Conservation (phyloP, 30 jellyfish, hydroid and myxozoan genomes). For the Chrysaora quinquecirrha region DNA sequence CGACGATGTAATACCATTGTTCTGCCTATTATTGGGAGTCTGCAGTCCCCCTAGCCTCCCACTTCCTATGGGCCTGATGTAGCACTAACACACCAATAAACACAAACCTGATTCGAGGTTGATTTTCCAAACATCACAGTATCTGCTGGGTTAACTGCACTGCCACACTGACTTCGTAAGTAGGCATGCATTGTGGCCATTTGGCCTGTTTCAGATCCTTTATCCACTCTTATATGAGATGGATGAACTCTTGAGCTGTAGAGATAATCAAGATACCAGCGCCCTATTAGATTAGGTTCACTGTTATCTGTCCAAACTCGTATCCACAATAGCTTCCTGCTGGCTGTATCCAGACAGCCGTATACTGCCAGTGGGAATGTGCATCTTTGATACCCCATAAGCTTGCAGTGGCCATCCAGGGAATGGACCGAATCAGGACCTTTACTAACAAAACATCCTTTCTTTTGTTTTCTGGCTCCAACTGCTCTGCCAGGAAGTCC, state of each 20-base stretch:
- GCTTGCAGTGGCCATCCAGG: too few species aligned
- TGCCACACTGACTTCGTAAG: neutral
- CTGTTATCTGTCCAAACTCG: neutral
- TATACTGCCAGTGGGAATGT: too few species aligned
- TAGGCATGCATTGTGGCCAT: constrained; percentile 1
- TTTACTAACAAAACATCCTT: too few species aligned
- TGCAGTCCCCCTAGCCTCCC: constrained; percentile 2
- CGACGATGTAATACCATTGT: neutral
- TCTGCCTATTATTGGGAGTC: neutral
- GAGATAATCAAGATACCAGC: neutral
- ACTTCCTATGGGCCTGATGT: constrained; percentile 1
- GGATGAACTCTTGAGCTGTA: neutral
- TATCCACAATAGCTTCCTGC: too few species aligned
- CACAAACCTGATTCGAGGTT: neutral
- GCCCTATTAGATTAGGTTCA: neutral
- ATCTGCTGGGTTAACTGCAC: neutral
- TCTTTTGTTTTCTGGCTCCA: too few species aligned
- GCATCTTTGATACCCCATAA: too few species aligned
- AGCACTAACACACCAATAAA: neutral
- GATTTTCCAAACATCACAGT: neutral
- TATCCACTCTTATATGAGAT: neutral
- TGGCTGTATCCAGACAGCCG: too few species aligned
- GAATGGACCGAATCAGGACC: too few species aligned
- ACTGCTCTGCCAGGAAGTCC: too few species aligned
- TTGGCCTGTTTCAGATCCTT: constrained; percentile 1